phyloP scores from a whole-genome alignment of 2,888 invertebrate species.

The Phorcus lineatus region DNA sequence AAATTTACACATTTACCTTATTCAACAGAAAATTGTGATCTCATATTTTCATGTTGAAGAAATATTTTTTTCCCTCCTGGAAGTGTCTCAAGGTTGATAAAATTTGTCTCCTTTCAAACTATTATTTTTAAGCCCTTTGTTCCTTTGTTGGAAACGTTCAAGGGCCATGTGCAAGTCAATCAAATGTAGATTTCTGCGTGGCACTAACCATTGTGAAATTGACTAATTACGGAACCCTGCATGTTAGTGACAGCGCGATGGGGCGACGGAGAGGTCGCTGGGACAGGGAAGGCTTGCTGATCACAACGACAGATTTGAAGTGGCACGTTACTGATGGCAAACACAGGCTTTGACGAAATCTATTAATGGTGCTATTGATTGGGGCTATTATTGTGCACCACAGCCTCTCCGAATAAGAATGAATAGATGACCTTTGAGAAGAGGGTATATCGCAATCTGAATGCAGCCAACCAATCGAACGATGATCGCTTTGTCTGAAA shows the following conservation, averaged over 20 bases:
- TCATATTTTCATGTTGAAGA: too few species aligned
- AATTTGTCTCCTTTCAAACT: too few species aligned
- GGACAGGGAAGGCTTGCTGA: slow-evolving; percentile 5
- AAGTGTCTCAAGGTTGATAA: too few species aligned
- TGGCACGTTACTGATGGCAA: slow-evolving; percentile 33
- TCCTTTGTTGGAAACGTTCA: too few species aligned
- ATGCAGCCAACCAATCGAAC: slow-evolving; percentile 30
- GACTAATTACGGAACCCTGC: slow-evolving; percentile 21
- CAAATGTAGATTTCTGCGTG: background rate
- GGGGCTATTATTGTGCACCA: slow-evolving; percentile 30
- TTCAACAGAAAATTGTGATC: too few species aligned
- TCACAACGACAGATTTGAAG: slow-evolving; percentile 33
- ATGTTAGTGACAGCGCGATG: slow-evolving; percentile 11
- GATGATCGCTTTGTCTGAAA: slow-evolving; percentile 28
- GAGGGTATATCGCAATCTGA: slow-evolving; percentile 35
- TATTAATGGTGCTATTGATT: slow-evolving; percentile 36
- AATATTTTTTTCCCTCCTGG: too few species aligned
- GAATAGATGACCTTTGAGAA: slow-evolving; percentile 34
- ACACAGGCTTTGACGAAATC: slow-evolving; percentile 36
- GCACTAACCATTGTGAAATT: slow-evolving; percentile 13
- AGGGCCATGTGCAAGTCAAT: background rate
- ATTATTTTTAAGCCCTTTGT: too few species aligned
- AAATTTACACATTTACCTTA: too few species aligned
- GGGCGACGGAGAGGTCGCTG: slow-evolving; percentile 9
- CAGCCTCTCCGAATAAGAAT: slow-evolving; percentile 31